phyloP scores from a whole-genome alignment of 2,113 vertebrate genomes.

The Gadus chalcogrammus region DNA sequence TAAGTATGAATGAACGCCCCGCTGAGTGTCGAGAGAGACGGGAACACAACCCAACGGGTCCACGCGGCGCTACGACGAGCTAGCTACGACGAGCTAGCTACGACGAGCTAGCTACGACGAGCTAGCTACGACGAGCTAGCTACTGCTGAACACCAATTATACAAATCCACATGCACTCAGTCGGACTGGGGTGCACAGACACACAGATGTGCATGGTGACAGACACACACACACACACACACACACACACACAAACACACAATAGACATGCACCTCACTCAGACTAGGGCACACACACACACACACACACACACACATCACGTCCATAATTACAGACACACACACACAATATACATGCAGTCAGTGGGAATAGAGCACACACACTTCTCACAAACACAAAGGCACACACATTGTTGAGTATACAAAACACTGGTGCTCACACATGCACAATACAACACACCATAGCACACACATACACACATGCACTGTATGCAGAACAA shows the following conservation, averaged over 20 bases:
- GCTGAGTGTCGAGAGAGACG: background rate
- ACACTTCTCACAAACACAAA: no score
- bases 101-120: background rate
- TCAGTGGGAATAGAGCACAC: no score
- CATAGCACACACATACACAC: slow-evolving; percentile 11
- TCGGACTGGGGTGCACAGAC: background rate
- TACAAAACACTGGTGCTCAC: no score
- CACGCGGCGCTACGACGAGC: background rate
- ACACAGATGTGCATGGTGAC: no score
- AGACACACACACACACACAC: slow-evolving; percentile 13
- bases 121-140: no score
- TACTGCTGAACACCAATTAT: slow-evolving; percentile 21
- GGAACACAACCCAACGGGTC: background rate
- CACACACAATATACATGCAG: slow-evolving; percentile 18
- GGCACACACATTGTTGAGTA: no score
- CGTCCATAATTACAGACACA: no score
- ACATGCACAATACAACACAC: slow-evolving; percentile 13
- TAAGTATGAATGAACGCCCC: background rate
- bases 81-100: no score
- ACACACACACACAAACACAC: no score
- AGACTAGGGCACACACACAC: no score
- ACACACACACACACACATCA: slow-evolving; percentile 16
- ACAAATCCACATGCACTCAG: slow-evolving; percentile 42
- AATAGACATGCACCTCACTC: background rate
- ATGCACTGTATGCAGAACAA: no score